A percentile compares a stretch with the other conserved stretches of the same genome.
Evolutionary conservation across 2,888 invertebrate genomes (phyloP).

Genomic region (Tubulanus polymorphus): DNA sequence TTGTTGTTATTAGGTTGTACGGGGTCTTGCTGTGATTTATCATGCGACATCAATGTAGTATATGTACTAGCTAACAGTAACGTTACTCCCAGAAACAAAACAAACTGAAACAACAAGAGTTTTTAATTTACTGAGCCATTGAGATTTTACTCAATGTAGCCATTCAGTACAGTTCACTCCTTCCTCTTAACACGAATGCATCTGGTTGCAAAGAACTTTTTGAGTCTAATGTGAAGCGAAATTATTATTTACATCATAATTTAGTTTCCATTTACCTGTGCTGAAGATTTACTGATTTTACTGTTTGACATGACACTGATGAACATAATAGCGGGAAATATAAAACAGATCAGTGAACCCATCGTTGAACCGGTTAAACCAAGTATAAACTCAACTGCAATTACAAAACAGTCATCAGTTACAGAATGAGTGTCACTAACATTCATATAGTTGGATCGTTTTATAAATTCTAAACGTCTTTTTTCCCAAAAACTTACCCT

Average conservation of each 20-base stretch:
- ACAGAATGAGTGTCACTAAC: no score
- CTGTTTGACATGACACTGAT: constrained; percentile 77
- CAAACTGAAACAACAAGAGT: constrained; percentile 61
- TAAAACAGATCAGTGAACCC: constrained; percentile 86
- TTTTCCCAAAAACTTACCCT: constrained; percentile 60
- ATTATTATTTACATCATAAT: background rate
- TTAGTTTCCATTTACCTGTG: constrained; percentile 65
- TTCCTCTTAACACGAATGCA: no score
- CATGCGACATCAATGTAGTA: constrained; percentile 69
- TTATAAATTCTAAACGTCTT: no score
- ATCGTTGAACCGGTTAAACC: constrained; percentile 93
- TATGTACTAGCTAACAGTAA: constrained; percentile 87
- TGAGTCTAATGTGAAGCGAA: background rate
- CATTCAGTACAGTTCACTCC: no score
- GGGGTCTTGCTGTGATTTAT: constrained; percentile 19
- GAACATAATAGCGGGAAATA: constrained; percentile 89
- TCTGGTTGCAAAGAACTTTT: no score
- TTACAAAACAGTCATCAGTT: constrained; percentile 6
- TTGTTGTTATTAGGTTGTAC: background rate
- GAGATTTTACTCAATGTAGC: no score
- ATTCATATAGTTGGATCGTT: no score
- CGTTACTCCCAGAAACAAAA: constrained; percentile 76
- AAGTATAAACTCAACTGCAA: constrained; percentile 72
- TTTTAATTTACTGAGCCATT: no score
- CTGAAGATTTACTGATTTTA: constrained; percentile 75